Percentiles rank a stretch among this genome's conserved stretches.
phyloP scores from a whole-genome alignment of 1,140 invertebrate species.

The Augochlora pura region DNA sequence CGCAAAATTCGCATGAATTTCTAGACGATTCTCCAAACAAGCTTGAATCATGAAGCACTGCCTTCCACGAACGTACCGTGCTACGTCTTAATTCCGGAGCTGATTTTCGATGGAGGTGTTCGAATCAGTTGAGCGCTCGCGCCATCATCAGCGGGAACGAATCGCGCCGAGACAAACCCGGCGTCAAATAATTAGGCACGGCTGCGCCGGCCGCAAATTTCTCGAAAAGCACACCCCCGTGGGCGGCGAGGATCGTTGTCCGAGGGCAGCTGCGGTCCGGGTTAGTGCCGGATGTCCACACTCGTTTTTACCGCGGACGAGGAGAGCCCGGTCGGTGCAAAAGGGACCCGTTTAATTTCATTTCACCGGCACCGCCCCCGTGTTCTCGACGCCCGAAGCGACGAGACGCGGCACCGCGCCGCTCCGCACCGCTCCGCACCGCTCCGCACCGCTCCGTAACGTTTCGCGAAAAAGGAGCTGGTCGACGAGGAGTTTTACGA shows the following conservation, averaged over 20 bases:
- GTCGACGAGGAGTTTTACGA: slow-evolving; percentile 54
- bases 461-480: slow-evolving; percentile 56
- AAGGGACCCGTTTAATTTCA: slow-evolving; percentile 65
- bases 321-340: slow-evolving; percentile 49
- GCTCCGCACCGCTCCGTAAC: too few species aligned
- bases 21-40: too few species aligned
- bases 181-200: too few species aligned
- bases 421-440: too few species aligned
- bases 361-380: slow-evolving; percentile 57
- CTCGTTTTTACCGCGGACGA: slow-evolving; percentile 59
- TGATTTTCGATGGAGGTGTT: too few species aligned
- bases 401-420: slow-evolving; percentile 37
- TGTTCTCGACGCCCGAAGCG: slow-evolving; percentile 55
- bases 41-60: too few species aligned
- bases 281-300: slow-evolving; percentile 61
- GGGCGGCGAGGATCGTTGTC: neutral
- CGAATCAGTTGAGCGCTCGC: too few species aligned
- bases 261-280: slow-evolving; percentile 18
- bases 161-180: too few species aligned
- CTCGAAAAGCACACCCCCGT: neutral
- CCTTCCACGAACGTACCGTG: too few species aligned
- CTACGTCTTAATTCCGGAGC: too few species aligned
- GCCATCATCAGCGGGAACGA: too few species aligned
- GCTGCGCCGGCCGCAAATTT: neutral
- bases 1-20: too few species aligned